Evolutionary conservation across 2,888 invertebrate species (phyloP), one percentile per base, ranked within the genome.

Genomic region (Tenthredo livida): DNA sequence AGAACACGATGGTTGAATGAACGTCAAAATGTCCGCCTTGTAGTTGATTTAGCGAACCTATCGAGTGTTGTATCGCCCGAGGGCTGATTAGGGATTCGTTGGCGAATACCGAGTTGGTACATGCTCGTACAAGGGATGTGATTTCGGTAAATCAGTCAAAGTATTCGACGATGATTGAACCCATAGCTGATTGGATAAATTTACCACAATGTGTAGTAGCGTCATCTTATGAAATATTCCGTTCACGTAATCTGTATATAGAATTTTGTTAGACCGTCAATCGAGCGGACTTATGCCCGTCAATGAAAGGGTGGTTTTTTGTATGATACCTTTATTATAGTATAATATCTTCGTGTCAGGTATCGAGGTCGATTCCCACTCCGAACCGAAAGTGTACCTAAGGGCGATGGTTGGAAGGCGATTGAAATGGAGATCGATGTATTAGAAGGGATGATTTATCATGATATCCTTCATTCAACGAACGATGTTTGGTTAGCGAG

Each of bases 351-450:
- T 54, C 17, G n/a, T 7, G 54, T 6, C n/a, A n/a, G 54, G n/a
- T 54, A 54, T 54, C 54, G n/a, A 54, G n/a, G 17, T 54, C 54
- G n/a, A 54, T n/a, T n/a, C 54, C 7, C n/a, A 54, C n/a, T n/a
- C 54, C n/a, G 54, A 54, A n/a, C n/a, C n/a, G n/a, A 54, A 54
- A 54, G 54, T 54, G 7, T 54, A 54, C 54, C 54, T 54, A n/a
- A 54, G 54, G 54, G 54, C n/a, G 54, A 54, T 54, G 54, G 54
- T n/a, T n/a, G 54, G n/a, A 54, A 54, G 54, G n/a, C n/a, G 54
- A 54, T 54, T 54, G 54, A 54, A 54, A 54, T 54, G 54, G 54
- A n/a, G n/a, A n/a, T 54, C 54, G 54, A 54, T 54, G 54, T n/a
- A 54, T 54, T 54, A 54, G 54, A 54, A 7, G n/a, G 7, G n/a